These are phyloP conservation scores for Cnemophilus loriae DNA, from an alignment of 2,113 vertebrate genomes.

Conservation along the genomic window DNA sequence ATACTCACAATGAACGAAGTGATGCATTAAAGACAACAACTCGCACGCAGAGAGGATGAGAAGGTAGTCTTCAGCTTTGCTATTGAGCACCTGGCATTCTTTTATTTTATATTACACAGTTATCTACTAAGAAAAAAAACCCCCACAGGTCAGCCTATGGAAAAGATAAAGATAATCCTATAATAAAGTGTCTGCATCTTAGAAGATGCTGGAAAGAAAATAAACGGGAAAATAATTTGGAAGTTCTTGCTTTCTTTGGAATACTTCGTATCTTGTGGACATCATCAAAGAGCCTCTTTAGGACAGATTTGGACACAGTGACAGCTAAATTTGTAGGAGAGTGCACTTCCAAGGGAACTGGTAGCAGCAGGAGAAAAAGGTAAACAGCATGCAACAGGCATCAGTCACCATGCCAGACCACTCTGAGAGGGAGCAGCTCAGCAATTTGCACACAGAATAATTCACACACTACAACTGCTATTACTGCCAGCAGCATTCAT, in stretches of 20 bases:
- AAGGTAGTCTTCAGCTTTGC: neutral
- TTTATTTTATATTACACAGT: neutral
- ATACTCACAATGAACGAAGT: neutral
- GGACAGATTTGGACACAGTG: neutral
- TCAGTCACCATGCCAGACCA: neutral
- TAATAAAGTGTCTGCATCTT: neutral
- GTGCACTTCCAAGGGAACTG: neutral
- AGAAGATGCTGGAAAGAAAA: neutral
- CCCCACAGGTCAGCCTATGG: neutral
- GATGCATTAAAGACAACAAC: neutral
- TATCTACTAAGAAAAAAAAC: neutral
- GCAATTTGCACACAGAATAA: neutral
- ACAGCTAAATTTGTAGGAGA: neutral
- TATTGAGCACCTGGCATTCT: neutral
- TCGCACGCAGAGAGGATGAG: neutral
- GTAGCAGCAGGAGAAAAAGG: neutral
- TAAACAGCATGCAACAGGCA: accelerated
- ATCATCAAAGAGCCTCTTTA: neutral
- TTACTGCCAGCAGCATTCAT: neutral
- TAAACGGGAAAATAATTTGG: neutral
- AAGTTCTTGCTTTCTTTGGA: neutral
- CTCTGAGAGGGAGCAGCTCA: neutral
- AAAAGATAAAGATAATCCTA: neutral
- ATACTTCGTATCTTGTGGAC: neutral
- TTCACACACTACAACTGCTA: neutral